Conservation (phyloP, 2,888 invertebrate species). For the Ecliptopera silaceata region DNA sequence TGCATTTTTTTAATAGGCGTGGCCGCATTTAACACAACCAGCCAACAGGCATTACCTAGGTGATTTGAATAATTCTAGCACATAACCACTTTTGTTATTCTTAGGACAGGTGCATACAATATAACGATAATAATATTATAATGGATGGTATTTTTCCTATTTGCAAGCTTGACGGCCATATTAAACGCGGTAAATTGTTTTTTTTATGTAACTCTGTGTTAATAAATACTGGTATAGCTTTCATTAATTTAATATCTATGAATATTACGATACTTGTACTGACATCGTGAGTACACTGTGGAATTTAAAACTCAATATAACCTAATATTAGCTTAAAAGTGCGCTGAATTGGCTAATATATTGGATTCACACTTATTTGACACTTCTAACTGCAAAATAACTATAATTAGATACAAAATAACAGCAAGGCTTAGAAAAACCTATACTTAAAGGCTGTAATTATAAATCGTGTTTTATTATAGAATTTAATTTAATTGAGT, state of each 20-base stretch:
- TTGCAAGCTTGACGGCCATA: conserved; percentile 28
- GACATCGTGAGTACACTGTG: too few species aligned
- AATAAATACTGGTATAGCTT: background rate
- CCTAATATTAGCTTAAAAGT: too few species aligned
- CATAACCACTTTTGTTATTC: conserved; percentile 44
- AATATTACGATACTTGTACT: too few species aligned
- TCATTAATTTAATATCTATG: background rate
- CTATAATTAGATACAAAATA: too few species aligned
- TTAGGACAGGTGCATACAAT: conserved; percentile 33
- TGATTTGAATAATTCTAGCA: conserved; percentile 58
- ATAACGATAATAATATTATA: conserved; percentile 24
- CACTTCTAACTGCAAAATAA: too few species aligned
- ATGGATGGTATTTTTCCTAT: conserved; percentile 31
- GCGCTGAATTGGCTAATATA: too few species aligned
- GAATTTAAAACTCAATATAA: too few species aligned
- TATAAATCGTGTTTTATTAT: too few species aligned
- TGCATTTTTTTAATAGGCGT: conserved; percentile 44
- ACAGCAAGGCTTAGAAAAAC: too few species aligned
- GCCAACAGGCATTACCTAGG: conserved; percentile 33
- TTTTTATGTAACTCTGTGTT: conserved; percentile 4
- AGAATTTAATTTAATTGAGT: too few species aligned
- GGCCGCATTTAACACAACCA: conserved; percentile 34
- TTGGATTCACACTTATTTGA: too few species aligned
- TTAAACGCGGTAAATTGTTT: conserved; percentile 5
- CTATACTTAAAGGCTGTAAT: too few species aligned